Conservation (phyloP, 2,797 vertebrate species). For the Toxotes lorentzi region DNA sequence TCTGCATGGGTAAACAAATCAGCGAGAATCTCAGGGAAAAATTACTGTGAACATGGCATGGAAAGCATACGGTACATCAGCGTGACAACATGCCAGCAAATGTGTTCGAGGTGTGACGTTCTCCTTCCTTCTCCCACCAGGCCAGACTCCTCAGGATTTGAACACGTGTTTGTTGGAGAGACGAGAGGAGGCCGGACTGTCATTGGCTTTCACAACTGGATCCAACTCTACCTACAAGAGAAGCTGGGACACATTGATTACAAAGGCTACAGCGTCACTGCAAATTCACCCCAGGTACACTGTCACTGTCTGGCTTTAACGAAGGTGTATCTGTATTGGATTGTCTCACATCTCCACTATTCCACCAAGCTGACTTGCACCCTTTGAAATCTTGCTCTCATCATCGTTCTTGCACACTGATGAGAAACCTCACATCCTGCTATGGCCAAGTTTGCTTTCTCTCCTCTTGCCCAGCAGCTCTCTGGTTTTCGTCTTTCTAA, state of each 20-base stretch:
- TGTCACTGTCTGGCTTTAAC: background rate
- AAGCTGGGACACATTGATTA: conserved; percentile 88
- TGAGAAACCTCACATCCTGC: conserved; percentile 39
- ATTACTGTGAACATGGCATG: background rate
- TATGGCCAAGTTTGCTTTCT: background rate
- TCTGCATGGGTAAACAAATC: background rate
- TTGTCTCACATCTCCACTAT: background rate
- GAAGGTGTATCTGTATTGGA: background rate
- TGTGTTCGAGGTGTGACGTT: background rate
- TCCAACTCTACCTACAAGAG: conserved; percentile 89
- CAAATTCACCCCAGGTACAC: conserved; percentile 81
- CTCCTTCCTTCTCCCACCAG: conserved; percentile 56
- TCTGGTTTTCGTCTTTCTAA: background rate
- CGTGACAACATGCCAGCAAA: background rate
- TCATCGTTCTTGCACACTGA: conserved; percentile 5
- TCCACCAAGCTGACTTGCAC: background rate
- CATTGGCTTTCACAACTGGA: conserved; percentile 91
- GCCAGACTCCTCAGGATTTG: conserved; percentile 89
- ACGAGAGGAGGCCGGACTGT: conserved; percentile 86
- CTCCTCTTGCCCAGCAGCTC: background rate
- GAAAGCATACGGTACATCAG: background rate
- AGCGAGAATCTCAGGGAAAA: background rate
- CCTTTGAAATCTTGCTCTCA: background rate
- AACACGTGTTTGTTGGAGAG: conserved; percentile 89
- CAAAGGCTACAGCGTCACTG: conserved; percentile 85